Evolutionary conservation across 1,140 invertebrate genomes (phyloP), one percentile per base, ranked within the genome.

Genomic region (Drosophila bifasciata): DNA sequence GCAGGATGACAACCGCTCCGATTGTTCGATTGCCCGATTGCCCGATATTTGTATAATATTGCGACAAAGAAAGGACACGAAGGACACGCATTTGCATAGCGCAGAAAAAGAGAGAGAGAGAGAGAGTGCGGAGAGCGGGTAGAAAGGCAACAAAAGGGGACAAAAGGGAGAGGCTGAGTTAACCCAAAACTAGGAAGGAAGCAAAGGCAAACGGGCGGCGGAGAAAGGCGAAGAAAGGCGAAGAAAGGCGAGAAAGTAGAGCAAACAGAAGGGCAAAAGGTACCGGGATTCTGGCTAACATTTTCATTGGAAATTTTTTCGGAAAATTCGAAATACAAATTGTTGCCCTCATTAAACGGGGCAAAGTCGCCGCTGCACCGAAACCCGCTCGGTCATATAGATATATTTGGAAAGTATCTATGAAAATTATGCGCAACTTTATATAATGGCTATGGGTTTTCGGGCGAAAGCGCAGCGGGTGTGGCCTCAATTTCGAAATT

Each of bases 21-120:
- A n/a, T 52, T 40, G 16, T 13, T 17, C 41, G 17, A 57, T 43
- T 13, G 6, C 9, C 0, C 63, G 43, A 57, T 63, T 75, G 76
- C 50, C 58, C 70, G 77, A 84, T 79, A 57, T 84, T 86, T 86
- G 81, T 86, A 88, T 86, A 88, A 86, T 57, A 86, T 86, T 86
- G 83, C 83, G 81, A 81, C 76, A 81, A 86, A 81, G 40, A 36
- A 11, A 2, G 11, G 48, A 11, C 51, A 21, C 66, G 80, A 83
- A 75, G 79, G 79, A 60, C 72, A 51, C 13, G 43, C 11, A 64
- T 64, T 64, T 64, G 63, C 62, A 68, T 48, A 67, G 41, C 23
- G 13, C 25, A 8, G 2, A 7, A n/a, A n/a, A n/a, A n/a, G n/a
- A n/a, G n/a, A n/a, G n/a, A n/a, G n/a, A n/a, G 3, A 6, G 23